Evolutionary conservation across 1,140 invertebrate species (phyloP), one percentile per base, ranked within the genome.

Genomic region (Tetraneura akinire): DNA sequence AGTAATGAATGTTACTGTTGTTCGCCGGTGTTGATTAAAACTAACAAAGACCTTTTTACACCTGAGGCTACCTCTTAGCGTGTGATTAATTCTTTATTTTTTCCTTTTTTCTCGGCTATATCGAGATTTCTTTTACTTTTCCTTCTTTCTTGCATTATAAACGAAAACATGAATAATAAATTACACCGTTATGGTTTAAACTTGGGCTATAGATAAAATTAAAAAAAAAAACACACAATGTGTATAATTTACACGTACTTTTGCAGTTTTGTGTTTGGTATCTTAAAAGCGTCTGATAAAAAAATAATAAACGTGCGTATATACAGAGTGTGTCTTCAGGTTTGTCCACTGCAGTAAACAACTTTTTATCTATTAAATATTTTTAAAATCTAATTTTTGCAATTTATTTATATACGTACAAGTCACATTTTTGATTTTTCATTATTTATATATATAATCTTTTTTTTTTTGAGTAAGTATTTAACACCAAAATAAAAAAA

Each of bases 21-120:
- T 71, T 71, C 68, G 29, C 68, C n/a, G 68, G 68, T 71, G 68
- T 71, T 71, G 68, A 71, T 71, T 71, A 71, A 71, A 71, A 71
- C 68, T 51, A 51, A 71, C 68, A 71, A 71, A 71, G 68, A 71
- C 68, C 68, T 71, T 11, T 71, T 71, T 51, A 26, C 68, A 71
- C 68, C 68, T 71, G 68, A 71, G 68, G 45, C 68, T 51, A n/a
- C 45, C 26, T 51, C 51, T 71, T 51, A 71, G 68, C 45, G 14
- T 51, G 68, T 71, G 23, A 71, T 71, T 71, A 71, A 71, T 51
- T 51, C 18, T 71, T 71, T 4, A 5, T 71, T n/a, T 71, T 49
- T 71, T 49, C 45, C 23, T 70, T 70, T 71, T 70, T 51, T 29
- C 26, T 51, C 51, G 51, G 45, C 29, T 51, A 21, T 9, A 4